Evolutionary conservation across 2,888 invertebrate genomes (phyloP).

Genomic region (Drosophila vallismaia): DNA sequence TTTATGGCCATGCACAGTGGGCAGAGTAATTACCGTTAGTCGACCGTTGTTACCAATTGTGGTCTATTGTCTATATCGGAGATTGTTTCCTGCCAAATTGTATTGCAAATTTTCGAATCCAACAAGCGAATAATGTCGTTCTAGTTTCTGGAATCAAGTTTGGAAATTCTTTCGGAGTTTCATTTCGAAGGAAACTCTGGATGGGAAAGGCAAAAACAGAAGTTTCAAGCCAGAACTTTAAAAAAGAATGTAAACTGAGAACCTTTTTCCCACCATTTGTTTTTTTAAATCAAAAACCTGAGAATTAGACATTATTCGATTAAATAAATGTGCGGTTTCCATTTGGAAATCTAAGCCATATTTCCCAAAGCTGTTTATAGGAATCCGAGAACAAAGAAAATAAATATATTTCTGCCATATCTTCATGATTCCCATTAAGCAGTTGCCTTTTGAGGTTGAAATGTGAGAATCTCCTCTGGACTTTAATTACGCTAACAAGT

Average conservation of each 20-base stretch:
- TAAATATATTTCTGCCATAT: slow-evolving; percentile 3
- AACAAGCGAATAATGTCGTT: slow-evolving; percentile 34
- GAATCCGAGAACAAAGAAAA: slow-evolving; percentile 20
- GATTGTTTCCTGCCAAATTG: slow-evolving; percentile 40
- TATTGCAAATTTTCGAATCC: slow-evolving; percentile 34
- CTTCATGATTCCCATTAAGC: slow-evolving; percentile 8
- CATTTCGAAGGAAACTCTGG: not conserved
- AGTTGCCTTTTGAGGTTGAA: slow-evolving; percentile 25
- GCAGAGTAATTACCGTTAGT: slow-evolving; percentile 57
- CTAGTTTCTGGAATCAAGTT: slow-evolving; percentile 5
- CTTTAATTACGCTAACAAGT: slow-evolving; percentile 16
- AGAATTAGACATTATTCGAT: not conserved
- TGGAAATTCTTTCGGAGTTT: not conserved
- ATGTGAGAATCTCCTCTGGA: slow-evolving; percentile 6
- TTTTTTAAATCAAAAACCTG: not conserved
- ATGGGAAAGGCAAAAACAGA: not conserved
- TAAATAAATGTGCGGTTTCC: not conserved
- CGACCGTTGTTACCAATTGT: slow-evolving; percentile 32
- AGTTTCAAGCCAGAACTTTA: not conserved
- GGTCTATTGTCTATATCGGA: slow-evolving; percentile 41
- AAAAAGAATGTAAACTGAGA: not conserved
- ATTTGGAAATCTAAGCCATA: not conserved
- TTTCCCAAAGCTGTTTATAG: slow-evolving; percentile 9
- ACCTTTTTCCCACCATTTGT: not conserved
- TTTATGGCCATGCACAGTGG: slow-evolving; percentile 65